phyloP scores from a whole-genome alignment of 2,888 invertebrate species.

The Empis livida region DNA sequence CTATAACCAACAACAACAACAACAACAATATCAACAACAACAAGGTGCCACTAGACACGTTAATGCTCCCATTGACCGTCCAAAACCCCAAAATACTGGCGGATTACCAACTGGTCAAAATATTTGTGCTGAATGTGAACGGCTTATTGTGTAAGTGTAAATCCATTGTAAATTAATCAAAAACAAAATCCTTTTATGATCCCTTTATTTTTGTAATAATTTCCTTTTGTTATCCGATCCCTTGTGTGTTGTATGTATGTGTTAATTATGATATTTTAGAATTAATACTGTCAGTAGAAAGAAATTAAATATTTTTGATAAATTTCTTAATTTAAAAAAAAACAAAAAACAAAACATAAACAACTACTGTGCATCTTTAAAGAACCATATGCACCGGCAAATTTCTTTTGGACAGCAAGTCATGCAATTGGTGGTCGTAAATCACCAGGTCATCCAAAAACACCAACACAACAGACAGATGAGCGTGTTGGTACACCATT shows the following conservation, averaged over 20 bases:
- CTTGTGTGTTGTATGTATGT: conserved; percentile 7
- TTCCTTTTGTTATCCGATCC: no score
- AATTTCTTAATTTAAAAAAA: conserved; percentile 5
- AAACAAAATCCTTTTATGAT: no score
- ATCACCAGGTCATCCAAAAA: conserved; percentile 32
- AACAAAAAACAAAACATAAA: conserved; percentile 8
- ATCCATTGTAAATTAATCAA: background rate
- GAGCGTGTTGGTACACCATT: conserved; percentile 37
- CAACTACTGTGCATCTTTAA: background rate
- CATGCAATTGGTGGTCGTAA: conserved; percentile 58
- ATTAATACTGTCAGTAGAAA: no score
- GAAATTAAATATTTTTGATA: background rate
- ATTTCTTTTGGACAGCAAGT: conserved; percentile 63
- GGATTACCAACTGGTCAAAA: conserved; percentile 78
- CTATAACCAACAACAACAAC: conserved; percentile 12
- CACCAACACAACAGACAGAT: conserved; percentile 28
- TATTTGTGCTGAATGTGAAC: conserved; percentile 94
- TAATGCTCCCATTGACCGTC: conserved; percentile 56
- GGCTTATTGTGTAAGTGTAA: conserved; percentile 93
- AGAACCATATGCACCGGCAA: conserved; percentile 31
- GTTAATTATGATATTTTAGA: conserved; percentile 3
- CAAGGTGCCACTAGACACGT: conserved; percentile 46
- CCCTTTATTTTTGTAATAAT: no score
- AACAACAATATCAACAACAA: conserved; percentile 16
- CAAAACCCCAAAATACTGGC: conserved; percentile 51